These are phyloP conservation scores for Pocillopora grandis DNA, from an alignment of 92 coral and sea anemone genomes.

Conservation along the genomic window DNA sequence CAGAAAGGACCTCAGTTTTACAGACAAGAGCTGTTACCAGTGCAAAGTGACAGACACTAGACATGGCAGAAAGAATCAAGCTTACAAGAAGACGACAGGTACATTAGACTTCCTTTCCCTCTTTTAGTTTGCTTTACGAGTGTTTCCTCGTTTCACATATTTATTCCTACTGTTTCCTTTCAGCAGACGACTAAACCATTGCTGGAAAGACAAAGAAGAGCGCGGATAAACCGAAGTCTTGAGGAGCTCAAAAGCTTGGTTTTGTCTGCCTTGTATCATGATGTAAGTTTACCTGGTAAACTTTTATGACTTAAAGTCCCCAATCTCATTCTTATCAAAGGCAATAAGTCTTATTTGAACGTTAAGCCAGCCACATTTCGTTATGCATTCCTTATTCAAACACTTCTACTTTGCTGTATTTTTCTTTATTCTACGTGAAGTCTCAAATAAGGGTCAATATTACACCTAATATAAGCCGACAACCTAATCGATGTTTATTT, in stretches of 20 bases:
- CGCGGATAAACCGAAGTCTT: slow-evolving; percentile 86
- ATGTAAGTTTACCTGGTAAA: slow-evolving; percentile 53
- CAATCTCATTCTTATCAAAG: background rate
- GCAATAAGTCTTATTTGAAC: background rate
- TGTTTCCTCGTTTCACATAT: background rate
- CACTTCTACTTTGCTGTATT: background rate
- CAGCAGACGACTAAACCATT: slow-evolving; percentile 79
- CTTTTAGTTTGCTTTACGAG: background rate
- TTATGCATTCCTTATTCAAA: background rate
- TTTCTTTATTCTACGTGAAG: background rate
- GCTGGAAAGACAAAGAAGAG: slow-evolving; percentile 85
- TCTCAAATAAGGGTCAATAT: background rate
- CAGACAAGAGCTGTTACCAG: background rate
- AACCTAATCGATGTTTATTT: background rate
- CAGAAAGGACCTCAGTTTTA: slow-evolving; percentile 6
- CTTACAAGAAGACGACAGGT: slow-evolving; percentile 44
- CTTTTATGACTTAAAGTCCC: background rate
- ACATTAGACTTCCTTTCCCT: background rate
- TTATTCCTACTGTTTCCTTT: background rate
- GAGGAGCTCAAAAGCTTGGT: slow-evolving; percentile 80
- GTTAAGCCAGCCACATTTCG: background rate
- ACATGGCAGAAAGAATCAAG: slow-evolving; percentile 35
- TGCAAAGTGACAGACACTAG: background rate
- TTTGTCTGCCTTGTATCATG: slow-evolving; percentile 77
- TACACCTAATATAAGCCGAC: slow-evolving; percentile 1